Base-by-base conservation (phyloP, 2,797 vertebrate species). In the Macropodus opercularis region DNA sequence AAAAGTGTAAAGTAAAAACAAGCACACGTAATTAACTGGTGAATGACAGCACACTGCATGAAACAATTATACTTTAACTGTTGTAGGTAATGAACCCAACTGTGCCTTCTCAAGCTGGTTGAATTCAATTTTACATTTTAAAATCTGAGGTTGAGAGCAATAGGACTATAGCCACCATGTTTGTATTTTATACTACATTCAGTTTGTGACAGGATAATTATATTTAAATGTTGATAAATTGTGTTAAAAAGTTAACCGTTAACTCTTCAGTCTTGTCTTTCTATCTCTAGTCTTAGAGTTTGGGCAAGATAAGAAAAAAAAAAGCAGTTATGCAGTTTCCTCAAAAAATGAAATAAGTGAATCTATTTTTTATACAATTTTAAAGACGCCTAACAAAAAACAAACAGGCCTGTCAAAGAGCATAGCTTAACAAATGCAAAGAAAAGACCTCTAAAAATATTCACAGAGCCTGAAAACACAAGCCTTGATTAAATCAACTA, bases 131-230 rank as follows among this genome's bases (percentile, higher is more conserved):
- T 26, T 55, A 61, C 8, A 36, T 60, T 46, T 66, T 60, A 47
- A 59, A 79, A 69, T 60, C 56, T 44, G 32, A 56, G 60, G 34
- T 59, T 44, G 4, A 60, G 49, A 60, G 19, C 63, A 58, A 65
- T 42, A 46, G 32, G 26, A 79, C 40, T 53, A 31, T 47, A 61
- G 63, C 60, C 11, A 65, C 32, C 46, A 64, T 36, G 31, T 47
- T 36, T 61, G 51, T 54, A 65, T 59, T 67, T 53, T 62, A 70
- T 48, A 66, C 29, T 34, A 81, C 72, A 73, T 75, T 79, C 68
- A 69, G 35, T 67, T 34, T n/a, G n/a, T n/a, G n/a, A n/a, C n/a
- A n/a, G n/a, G n/a, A n/a, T n/a, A n/a, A n/a, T n/a, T n/a, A n/a
- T n/a, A n/a, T n/a, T n/a, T n/a, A n/a, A n/a, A n/a, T n/a, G n/a